phyloP scores from a whole-genome alignment of 2,113 vertebrate genomes.

The Oncorhynchus gorbuscha region DNA sequence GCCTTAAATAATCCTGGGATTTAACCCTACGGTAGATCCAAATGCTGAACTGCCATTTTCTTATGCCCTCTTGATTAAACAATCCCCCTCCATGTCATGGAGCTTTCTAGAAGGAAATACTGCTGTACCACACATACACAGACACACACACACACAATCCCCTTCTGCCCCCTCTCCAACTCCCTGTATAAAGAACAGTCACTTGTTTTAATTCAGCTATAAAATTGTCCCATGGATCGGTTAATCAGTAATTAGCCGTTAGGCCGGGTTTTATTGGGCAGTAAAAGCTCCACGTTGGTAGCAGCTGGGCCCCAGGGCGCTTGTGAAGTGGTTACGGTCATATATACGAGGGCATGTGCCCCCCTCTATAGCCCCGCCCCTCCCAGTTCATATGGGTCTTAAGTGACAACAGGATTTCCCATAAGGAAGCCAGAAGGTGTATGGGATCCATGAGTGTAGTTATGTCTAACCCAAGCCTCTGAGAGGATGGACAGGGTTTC shows the following conservation, averaged over 20 bases:
- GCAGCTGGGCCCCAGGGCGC: conserved; percentile 34
- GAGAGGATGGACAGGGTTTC: not conserved
- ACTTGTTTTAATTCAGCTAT: conserved; percentile 28
- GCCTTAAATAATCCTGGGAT: not conserved
- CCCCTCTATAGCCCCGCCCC: not conserved
- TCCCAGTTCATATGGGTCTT: not conserved
- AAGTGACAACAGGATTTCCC: not conserved
- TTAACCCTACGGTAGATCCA: not conserved
- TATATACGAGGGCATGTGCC: not conserved
- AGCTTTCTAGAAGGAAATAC: conserved; percentile 14
- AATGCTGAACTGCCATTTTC: too few relatives aligned
- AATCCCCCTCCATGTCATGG: conserved; percentile 3
- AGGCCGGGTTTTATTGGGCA: conserved; percentile 34
- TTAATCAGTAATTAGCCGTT: conserved; percentile 49
- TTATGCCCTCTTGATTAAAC: conserved; percentile 2
- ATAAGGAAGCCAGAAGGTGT: not conserved
- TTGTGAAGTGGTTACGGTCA: conserved; percentile 12
- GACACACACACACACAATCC: not conserved
- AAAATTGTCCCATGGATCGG: conserved; percentile 16
- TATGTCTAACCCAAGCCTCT: not conserved
- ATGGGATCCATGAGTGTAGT: not conserved
- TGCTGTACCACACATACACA: not conserved
- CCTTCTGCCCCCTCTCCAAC: not conserved
- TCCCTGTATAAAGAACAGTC: conserved; percentile 28
- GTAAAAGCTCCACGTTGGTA: conserved; percentile 35